These are phyloP conservation scores for Paelopatides confundens DNA, from an alignment of 53 echinoderm and acorn worm species.

Conservation along the genomic window DNA sequence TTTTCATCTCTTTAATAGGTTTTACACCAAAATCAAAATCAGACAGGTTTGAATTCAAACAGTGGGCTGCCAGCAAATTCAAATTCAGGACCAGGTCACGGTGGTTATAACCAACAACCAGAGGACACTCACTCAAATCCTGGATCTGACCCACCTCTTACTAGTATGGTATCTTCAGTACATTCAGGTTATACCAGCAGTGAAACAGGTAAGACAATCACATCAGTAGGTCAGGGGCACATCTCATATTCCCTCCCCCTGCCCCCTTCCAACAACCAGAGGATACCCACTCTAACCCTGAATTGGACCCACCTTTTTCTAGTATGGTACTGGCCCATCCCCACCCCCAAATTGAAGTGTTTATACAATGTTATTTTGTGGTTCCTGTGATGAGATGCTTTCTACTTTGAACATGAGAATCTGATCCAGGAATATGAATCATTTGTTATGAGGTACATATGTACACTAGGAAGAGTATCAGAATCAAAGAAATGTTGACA, in stretches of 20 bases:
- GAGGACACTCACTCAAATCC: slow-evolving; percentile 83
- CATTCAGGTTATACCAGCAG: slow-evolving; percentile 90
- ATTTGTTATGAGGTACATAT: no score
- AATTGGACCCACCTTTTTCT: slow-evolving; percentile 65
- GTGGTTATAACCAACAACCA: slow-evolving; percentile 49
- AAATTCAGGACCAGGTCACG: slow-evolving; percentile 41
- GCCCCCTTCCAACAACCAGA: slow-evolving; percentile 51
- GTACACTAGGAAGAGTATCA: no score
- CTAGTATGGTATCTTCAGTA: slow-evolving; percentile 80
- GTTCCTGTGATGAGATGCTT: no score
- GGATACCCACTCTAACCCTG: slow-evolving; percentile 80
- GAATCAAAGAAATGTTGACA: no score
- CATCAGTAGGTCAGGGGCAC: no score
- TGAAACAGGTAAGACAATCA: slow-evolving; percentile 90
- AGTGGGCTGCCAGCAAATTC: slow-evolving; percentile 44
- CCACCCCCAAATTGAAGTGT: no score
- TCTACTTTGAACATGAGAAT: no score
- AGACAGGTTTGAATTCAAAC: slow-evolving; percentile 45
- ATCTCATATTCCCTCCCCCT: no score
- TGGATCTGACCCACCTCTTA: slow-evolving; percentile 70
- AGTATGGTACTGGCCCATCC: slow-evolving; percentile 79
- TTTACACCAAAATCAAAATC: slow-evolving; percentile 46
- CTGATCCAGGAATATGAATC: no score
- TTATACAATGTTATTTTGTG: no score
- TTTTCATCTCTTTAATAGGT: background rate